phyloP scores from a whole-genome alignment of 2,113 vertebrate genomes.

The Elephantulus edwardii region DNA sequence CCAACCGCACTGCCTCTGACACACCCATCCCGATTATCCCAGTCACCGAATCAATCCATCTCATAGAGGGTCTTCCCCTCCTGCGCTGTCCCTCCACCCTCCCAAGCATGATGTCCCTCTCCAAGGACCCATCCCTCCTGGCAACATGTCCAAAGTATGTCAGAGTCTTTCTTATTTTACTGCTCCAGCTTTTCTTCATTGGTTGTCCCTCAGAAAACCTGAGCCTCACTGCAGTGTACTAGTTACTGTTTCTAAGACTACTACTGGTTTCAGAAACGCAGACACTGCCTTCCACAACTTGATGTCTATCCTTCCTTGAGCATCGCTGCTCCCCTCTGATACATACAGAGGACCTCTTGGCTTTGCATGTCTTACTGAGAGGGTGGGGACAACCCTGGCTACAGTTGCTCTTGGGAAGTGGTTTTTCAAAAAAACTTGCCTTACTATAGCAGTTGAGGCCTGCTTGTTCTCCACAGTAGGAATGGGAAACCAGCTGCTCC shows the following conservation, averaged over 20 bases:
- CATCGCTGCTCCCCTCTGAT: background rate
- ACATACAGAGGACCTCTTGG: background rate
- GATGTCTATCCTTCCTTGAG: background rate
- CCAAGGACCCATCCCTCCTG: too few relatives aligned
- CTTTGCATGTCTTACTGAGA: background rate
- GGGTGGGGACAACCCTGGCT: background rate
- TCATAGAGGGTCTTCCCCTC: too few relatives aligned
- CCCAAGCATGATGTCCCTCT: too few relatives aligned
- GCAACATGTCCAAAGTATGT: too few relatives aligned
- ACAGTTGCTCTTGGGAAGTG: background rate
- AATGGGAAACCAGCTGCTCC: background rate
- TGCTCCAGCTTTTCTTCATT: background rate
- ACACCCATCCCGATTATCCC: too few relatives aligned
- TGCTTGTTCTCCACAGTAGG: background rate
- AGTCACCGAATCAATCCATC: too few relatives aligned
- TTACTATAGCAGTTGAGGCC: background rate
- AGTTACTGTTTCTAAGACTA: background rate
- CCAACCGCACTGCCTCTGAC: too few relatives aligned
- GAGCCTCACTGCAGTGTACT: background rate
- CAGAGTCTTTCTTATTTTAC: background rate
- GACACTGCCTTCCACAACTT: background rate
- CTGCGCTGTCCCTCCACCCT: too few relatives aligned
- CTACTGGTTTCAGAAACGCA: background rate
- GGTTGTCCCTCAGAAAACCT: background rate
- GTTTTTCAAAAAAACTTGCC: background rate